These are phyloP conservation scores for Fragum fragum DNA, from an alignment of 2,888 invertebrate genomes.

Conservation along the genomic window DNA sequence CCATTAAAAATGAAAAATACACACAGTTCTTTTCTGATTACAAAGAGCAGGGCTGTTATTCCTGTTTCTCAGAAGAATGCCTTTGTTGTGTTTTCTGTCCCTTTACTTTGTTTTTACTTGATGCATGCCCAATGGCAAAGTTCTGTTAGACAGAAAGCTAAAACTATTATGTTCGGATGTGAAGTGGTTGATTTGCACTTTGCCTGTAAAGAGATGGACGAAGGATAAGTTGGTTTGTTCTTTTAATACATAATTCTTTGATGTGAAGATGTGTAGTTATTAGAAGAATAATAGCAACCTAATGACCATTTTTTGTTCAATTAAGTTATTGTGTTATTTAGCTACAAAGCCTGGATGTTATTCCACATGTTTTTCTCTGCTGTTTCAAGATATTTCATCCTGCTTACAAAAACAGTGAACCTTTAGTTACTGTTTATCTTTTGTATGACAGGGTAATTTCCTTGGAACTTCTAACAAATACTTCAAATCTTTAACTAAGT, in stretches of 20 bases:
- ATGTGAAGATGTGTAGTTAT: too few species aligned
- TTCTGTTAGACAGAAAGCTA: too few species aligned
- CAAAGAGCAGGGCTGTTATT: conserved; percentile 21
- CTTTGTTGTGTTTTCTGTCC: conserved; percentile 11
- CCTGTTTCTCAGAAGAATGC: background rate
- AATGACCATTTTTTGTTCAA: conserved; percentile 42
- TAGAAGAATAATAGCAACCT: background rate
- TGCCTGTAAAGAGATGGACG: too few species aligned
- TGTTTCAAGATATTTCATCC: background rate
- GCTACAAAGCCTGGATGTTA: conserved; percentile 5
- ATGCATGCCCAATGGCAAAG: too few species aligned
- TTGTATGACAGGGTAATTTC: background rate
- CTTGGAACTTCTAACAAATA: background rate
- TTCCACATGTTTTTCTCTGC: conserved; percentile 6
- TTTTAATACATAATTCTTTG: too few species aligned
- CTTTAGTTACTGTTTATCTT: background rate
- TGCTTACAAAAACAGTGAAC: background rate
- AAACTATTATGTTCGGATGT: too few species aligned
- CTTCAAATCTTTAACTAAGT: too few species aligned
- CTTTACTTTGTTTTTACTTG: background rate
- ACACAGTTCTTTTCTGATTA: conserved; percentile 17
- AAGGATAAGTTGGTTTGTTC: too few species aligned
- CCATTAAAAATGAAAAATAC: conserved; percentile 58
- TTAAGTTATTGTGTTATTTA: conserved; percentile 14
- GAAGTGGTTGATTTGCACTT: too few species aligned